Conservation (phyloP, 2,797 vertebrate species). For the Erpetoichthys calabaricus region DNA sequence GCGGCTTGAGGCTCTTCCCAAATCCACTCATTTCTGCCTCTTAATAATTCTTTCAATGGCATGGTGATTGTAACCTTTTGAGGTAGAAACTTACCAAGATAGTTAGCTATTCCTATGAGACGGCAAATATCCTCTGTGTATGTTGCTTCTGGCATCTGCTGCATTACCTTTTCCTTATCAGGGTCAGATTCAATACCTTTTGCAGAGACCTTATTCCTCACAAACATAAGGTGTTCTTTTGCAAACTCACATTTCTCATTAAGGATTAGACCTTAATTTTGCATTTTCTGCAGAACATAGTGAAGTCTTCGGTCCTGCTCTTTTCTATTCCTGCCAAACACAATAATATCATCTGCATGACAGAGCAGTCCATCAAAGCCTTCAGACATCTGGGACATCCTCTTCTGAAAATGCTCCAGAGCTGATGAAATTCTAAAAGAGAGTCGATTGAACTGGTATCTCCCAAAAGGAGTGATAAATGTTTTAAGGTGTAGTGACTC, state of each 20-base stretch:
- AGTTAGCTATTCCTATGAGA: constrained; percentile 13
- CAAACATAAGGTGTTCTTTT: constrained; percentile 5
- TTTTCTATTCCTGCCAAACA: constrained; percentile 8
- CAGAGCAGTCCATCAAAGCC: constrained; percentile 6
- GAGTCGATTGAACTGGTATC: constrained; percentile 13
- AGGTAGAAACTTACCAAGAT: constrained; percentile 9
- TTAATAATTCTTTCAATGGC: constrained; percentile 4
- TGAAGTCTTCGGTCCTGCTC: constrained; percentile 16
- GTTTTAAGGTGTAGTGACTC: constrained; percentile 2
- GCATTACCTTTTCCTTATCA: constrained; percentile 11
- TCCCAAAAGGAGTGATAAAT: constrained; percentile 14
- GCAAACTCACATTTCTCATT: constrained; percentile 18
- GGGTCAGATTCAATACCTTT: constrained; percentile 8
- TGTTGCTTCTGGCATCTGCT: constrained; percentile 11
- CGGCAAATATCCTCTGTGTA: neutral
- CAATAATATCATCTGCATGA: constrained; percentile 15
- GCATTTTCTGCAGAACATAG: constrained; percentile 4
- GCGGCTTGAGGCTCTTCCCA: constrained; percentile 7
- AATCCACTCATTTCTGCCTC: constrained; percentile 8
- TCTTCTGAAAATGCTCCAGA: constrained; percentile 16
- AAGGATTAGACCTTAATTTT: constrained; percentile 8
- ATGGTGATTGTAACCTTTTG: neutral
- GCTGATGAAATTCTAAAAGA: constrained; percentile 12
- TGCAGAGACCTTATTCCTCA: constrained; percentile 4
- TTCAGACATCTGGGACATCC: constrained; percentile 17